Evolutionary conservation across 2,113 vertebrate genomes (phyloP), one percentile per base, ranked within the genome.

Genomic region (Macquaria ambigua): DNA sequence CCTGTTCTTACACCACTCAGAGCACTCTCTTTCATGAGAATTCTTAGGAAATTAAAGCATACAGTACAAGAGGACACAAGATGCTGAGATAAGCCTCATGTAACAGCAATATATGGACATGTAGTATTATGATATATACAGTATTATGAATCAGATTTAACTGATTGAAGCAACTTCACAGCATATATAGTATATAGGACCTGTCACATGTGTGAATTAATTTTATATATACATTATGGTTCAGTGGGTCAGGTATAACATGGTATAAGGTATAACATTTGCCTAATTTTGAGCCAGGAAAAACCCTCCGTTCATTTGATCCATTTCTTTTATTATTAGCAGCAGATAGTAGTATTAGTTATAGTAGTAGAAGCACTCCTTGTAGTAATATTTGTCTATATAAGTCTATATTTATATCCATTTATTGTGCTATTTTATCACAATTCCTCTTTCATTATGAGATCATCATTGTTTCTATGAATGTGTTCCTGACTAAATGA

Each of bases 1-100:
- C 48, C 52, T 86, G 70, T 86, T 88, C 87, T 89, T 84, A 83
- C 43, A 48, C 80, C 21, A 25, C 66, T 83, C 56, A 72, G 61
- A 83, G 78, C 21, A 14, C 76, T 77, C 53, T 64, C 77, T 61
- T 83, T 43, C 20, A 55, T 66, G 31, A n/a, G 66, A 76, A 70
- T 48, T 61, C 34, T 52, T 6, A 3, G 15, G 58, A n/a, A 76
- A 58, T 67, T 58, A 46, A 81, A 73, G 25, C 58, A 74, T 10
- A 1, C 43, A 52, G 53, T 3, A 28, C 4, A 61, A 10, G 61
- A 73, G 15, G 37, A 66, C 43, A 59, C 43, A 16, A 15, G 71
- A 71, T 67, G 73, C 63, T 53, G n/a, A 34, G 59, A 84, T 34
- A 9, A 64, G 53, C 53, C 21, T 52, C 59, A 62, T 59, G 21